Conservation (phyloP, 2,113 vertebrate species). For the Pseudonaja textilis region DNA sequence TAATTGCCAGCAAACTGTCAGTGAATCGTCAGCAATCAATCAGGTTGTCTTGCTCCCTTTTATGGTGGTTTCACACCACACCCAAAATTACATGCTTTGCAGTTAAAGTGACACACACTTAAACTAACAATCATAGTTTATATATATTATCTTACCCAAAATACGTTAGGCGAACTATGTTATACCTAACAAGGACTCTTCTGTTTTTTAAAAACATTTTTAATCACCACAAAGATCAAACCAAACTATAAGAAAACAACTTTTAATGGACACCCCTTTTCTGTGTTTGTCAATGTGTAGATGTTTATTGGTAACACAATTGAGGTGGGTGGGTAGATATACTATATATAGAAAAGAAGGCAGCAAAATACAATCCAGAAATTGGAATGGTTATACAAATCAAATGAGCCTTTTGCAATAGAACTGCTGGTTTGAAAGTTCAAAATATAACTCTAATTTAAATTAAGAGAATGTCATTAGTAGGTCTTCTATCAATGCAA, state of each 20-base stretch:
- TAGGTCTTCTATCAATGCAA: background rate
- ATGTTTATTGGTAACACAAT: background rate
- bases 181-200: too few species aligned
- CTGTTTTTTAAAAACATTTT: background rate
- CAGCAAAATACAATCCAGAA: background rate
- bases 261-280: background rate
- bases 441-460: background rate
- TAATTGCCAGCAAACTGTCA: too few species aligned
- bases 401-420: background rate
- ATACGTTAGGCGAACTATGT: too few species aligned
- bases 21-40: too few species aligned
- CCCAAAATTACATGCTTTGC: too few species aligned
- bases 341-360: background rate
- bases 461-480: background rate
- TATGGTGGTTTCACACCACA: too few species aligned
- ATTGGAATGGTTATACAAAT: background rate
- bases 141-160: too few species aligned
- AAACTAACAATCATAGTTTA: too few species aligned
- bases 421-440: background rate
- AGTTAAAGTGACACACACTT: too few species aligned
- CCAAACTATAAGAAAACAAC: background rate
- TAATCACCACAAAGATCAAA: background rate
- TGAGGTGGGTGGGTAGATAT: background rate
- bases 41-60: too few species aligned
- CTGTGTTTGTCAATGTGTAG: background rate